A percentile compares a stretch with the other conserved stretches of the same genome.
These are phyloP conservation scores for Connochaetes taurinus DNA, from an alignment of 2,113 vertebrate genomes.

Conservation along the genomic window DNA sequence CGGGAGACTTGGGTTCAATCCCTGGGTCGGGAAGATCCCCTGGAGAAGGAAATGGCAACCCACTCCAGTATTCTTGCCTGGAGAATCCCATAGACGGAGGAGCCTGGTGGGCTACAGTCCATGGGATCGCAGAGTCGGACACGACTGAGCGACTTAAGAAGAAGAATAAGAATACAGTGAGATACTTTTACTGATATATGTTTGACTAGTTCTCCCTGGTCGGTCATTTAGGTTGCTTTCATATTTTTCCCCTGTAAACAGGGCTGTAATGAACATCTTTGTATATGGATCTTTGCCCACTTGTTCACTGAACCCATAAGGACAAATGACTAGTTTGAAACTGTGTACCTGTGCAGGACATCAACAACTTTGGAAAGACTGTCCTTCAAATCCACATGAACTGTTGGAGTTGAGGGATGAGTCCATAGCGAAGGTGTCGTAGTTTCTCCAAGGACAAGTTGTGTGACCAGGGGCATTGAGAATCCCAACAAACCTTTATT, in stretches of 20 bases:
- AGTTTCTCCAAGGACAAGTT: not conserved
- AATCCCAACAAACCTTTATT: not conserved
- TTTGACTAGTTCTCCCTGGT: not conserved
- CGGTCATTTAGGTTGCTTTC: not conserved
- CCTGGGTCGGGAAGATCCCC: too few relatives aligned
- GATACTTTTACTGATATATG: not conserved
- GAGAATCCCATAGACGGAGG: too few relatives aligned
- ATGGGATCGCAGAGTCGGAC: too few relatives aligned
- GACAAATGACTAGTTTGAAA: not conserved
- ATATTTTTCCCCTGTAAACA: not conserved
- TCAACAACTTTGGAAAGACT: not conserved
- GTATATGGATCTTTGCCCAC: not conserved
- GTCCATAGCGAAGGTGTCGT: not conserved
- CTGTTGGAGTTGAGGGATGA: not conserved
- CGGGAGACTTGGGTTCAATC: too few relatives aligned
- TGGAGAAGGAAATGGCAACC: too few relatives aligned
- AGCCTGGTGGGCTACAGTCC: too few relatives aligned
- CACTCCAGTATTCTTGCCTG: too few relatives aligned
- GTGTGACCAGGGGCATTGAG: not conserved
- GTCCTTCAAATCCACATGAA: not conserved
- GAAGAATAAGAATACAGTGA: not conserved
- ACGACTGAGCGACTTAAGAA: too few relatives aligned
- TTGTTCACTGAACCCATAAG: not conserved
- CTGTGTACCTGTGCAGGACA: not conserved
- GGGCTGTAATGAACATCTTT: not conserved